Conservation (phyloP, 2,113 vertebrate species). For the Vicugna pacos region DNA sequence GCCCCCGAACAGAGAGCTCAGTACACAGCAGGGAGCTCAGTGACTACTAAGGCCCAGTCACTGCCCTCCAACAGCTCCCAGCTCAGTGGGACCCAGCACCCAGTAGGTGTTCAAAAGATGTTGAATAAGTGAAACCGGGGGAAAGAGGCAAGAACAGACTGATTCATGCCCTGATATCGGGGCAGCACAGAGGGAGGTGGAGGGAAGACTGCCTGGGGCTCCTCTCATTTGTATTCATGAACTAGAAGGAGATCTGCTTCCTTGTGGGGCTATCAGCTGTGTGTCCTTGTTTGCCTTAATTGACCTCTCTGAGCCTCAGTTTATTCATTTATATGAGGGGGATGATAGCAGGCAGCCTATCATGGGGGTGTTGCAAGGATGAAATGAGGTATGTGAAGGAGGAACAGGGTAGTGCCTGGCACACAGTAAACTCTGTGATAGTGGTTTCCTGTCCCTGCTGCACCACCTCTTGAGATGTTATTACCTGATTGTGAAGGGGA, state of each 20-base stretch:
- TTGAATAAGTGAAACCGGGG: background rate
- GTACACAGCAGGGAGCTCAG: background rate
- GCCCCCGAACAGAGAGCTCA: background rate
- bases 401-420: background rate
- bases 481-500: background rate
- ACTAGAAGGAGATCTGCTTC: background rate
- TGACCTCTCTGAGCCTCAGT: background rate
- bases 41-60: background rate
- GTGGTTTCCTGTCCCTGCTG: background rate
- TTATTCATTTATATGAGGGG: background rate
- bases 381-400: background rate
- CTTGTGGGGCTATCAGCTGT: background rate
- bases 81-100: background rate
- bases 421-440: background rate
- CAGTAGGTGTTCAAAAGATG: background rate
- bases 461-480: background rate
- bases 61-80: background rate
- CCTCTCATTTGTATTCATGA: background rate
- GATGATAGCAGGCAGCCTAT: background rate
- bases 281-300: background rate
- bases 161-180: too few relatives aligned
- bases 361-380: background rate
- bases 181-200: too few relatives aligned
- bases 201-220: too few relatives aligned
- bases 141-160: background rate